Evolutionary conservation across 2,113 vertebrate genomes (phyloP).

Genomic region (Hyaena hyaena): DNA sequence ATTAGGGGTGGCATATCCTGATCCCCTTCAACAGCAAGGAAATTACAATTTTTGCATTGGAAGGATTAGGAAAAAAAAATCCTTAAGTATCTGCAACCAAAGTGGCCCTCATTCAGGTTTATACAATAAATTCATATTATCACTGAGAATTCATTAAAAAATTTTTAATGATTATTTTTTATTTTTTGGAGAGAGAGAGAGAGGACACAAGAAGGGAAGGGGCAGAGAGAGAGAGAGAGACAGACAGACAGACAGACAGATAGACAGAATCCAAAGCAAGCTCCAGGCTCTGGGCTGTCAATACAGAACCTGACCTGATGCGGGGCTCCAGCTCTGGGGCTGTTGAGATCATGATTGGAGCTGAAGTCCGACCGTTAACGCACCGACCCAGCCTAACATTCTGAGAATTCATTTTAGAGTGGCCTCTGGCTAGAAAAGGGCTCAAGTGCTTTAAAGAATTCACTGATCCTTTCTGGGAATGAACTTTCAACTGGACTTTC

Average conservation of each 20-base stretch:
- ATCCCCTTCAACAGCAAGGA: not conserved
- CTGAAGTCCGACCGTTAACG: no score
- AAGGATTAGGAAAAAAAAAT: not conserved
- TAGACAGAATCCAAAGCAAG: no score
- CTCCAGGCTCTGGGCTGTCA: no score
- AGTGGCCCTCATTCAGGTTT: not conserved
- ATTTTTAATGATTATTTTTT: no score
- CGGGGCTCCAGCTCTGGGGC: no score
- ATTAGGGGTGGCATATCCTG: not conserved
- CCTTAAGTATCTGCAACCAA: not conserved
- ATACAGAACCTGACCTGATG: no score
- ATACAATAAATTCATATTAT: not conserved
- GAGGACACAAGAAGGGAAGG: no score
- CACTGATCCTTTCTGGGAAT: not conserved
- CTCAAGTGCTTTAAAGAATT: not conserved
- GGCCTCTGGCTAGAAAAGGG: not conserved
- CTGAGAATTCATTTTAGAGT: slow-evolving; percentile 11
- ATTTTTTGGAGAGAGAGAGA: no score
- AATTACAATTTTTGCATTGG: not conserved
- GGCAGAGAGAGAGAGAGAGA: no score
- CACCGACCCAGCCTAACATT: no score
- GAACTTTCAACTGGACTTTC: not conserved
- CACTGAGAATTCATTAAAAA: not conserved
- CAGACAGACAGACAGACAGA: no score
- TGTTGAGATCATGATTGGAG: no score